Evolutionary conservation across 2,797 vertebrate species (phyloP), one percentile per base, ranked within the genome.

Genomic region (Amniataba percoides): DNA sequence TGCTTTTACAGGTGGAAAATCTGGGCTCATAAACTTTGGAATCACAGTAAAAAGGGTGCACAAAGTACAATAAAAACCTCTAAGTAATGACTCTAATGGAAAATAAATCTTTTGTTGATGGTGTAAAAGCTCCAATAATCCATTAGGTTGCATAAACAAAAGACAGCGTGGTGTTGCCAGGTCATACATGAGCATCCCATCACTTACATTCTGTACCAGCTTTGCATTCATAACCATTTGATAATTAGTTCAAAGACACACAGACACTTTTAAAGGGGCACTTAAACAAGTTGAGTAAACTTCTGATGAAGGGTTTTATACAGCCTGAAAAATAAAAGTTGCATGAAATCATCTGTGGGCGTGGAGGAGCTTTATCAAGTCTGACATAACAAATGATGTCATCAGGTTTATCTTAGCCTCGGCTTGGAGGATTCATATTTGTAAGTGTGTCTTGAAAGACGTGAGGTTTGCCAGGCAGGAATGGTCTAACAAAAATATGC

Each of bases 1-100:
- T 49, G 27, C 19, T 76, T 75, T 72, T 21, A 64, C 39, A 31
- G 46, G 39, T 71, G 52, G 39, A 71, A 60, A 66, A 34, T 9
- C 39, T 60, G 14, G 0, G 23, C 34, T 55, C 19, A 15, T 58
- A 59, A 53, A 19, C n/a, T 43, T 42, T 67, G 14, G 43, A 61
- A 48, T 31, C 15, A 23, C 49, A 62, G 56, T 23, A 13, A 36
- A 59, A 71, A 21, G 7, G 0, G 6, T 13, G 27, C 53, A 43
- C 23, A 12, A 7, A 12, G 5, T 31, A n/a, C 7, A 71, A 52
- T 31, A 64, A 64, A 61, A 58, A 49, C 34, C 12, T 68, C n/a
- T 13, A 43, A 71, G 53, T 53, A 52, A 59, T n/a, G 60, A 56
- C 9, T 51, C 3, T 40, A 43, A 58, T 45, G n/a, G 42, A 15